These are phyloP conservation scores for Columba livia DNA, from an alignment of 2,113 vertebrate genomes.

Conservation along the genomic window DNA sequence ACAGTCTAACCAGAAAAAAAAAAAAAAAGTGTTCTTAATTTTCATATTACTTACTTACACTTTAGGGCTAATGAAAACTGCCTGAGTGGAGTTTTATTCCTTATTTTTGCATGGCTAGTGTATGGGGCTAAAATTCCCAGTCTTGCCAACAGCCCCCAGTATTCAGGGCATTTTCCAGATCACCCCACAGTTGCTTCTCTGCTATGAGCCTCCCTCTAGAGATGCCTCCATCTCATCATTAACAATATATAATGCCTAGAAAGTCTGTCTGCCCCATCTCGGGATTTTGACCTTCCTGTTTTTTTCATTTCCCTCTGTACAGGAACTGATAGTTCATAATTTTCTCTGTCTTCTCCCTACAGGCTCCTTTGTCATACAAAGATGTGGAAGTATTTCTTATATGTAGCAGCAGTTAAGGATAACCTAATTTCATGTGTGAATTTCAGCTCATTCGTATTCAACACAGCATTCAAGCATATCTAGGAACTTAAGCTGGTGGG, in stretches of 20 bases:
- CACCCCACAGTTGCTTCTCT: background rate
- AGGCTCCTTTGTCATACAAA: background rate
- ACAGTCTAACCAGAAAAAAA: background rate
- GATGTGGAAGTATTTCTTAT: background rate
- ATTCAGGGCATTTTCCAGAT: background rate
- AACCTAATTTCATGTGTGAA: background rate
- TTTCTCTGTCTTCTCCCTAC: background rate
- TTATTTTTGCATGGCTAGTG: background rate
- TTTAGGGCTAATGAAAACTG: background rate
- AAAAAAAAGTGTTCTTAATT: background rate
- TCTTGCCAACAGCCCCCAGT: background rate
- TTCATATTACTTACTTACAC: background rate
- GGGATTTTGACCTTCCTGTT: background rate
- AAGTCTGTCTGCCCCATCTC: background rate
- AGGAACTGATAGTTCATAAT: background rate
- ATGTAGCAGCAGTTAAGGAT: background rate
- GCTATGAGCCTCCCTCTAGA: background rate
- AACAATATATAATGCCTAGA: background rate
- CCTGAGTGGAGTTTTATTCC: background rate
- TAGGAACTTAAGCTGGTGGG: background rate
- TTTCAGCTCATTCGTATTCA: slow-evolving; percentile 2
- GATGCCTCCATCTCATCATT: background rate
- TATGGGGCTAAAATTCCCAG: background rate
- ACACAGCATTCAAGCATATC: background rate
- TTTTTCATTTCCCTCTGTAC: background rate